These are phyloP conservation scores for Dicaeum eximium DNA, from an alignment of 2,113 vertebrate genomes.

Conservation along the genomic window DNA sequence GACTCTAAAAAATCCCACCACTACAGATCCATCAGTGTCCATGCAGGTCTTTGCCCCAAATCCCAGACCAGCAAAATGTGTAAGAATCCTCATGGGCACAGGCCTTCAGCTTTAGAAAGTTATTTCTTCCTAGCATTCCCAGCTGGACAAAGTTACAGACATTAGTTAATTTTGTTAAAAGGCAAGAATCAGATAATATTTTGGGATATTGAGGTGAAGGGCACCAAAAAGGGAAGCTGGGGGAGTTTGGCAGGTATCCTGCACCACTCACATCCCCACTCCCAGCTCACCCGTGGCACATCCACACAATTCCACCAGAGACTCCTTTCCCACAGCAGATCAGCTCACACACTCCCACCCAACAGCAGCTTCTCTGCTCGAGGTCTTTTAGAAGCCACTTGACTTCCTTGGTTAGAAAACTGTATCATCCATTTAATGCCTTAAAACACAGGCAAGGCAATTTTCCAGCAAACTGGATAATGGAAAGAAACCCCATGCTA, in stretches of 20 bases:
- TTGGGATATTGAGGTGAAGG: background rate
- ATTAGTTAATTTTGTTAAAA: background rate
- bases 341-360: background rate
- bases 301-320: background rate
- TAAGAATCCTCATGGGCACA: background rate
- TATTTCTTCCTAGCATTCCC: background rate
- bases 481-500: conserved; percentile 13
- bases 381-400: background rate
- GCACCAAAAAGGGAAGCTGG: background rate
- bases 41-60: background rate
- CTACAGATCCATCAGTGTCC: background rate
- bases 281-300: background rate
- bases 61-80: background rate
- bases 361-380: fast-evolving
- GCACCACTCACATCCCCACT: fast-evolving
- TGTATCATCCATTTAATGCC: background rate
- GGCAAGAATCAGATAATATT: background rate
- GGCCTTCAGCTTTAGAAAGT: background rate
- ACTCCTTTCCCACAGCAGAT: background rate
- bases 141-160: background rate
- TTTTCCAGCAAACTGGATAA: conserved; percentile 36
- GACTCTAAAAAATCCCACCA: background rate
- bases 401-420: background rate
- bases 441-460: background rate
- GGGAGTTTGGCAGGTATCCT: background rate